A percentile compares a stretch with the other conserved stretches of the same genome.
These are phyloP conservation scores for Hylia prasina DNA, from an alignment of 2,113 vertebrate genomes.

Conservation along the genomic window DNA sequence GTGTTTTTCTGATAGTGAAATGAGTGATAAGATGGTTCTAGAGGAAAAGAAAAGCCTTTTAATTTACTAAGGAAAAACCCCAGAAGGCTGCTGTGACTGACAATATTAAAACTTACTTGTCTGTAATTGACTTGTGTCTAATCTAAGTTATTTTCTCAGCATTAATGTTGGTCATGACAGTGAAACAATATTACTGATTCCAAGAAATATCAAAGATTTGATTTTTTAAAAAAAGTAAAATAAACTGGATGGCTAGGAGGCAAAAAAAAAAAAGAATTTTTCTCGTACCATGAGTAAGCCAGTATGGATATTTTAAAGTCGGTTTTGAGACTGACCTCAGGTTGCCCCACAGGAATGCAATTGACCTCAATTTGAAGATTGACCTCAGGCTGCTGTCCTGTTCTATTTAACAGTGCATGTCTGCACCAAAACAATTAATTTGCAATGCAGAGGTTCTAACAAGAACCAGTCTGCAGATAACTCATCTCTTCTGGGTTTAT, in stretches of 20 bases:
- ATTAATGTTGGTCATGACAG: conserved; percentile 16
- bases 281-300: background rate
- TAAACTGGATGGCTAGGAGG: background rate
- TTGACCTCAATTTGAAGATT: conserved; percentile 7
- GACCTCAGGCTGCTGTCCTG: conserved; percentile 1
- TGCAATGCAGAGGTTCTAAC: background rate
- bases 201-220: conserved; percentile 2
- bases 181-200: conserved; percentile 14
- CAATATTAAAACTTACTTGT: conserved; percentile 52
- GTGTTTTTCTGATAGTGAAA: conserved; percentile 46
- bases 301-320: background rate
- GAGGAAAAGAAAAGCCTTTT: conserved; percentile 58
- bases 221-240: background rate
- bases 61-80: conserved; percentile 45
- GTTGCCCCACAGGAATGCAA: background rate
- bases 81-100: conserved; percentile 43
- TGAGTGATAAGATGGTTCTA: conserved; percentile 51
- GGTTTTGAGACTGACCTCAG: background rate
- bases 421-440: conserved; percentile 33
- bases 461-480: background rate
- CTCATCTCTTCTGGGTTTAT: background rate
- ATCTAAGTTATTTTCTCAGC: conserved; percentile 46
- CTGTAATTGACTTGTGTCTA: conserved; percentile 55
- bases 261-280: background rate
- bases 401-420: background rate